Evolutionary conservation across 1,140 invertebrate species (phyloP), one percentile per base, ranked within the genome.

Genomic region (Rhopalosiphum padi): DNA sequence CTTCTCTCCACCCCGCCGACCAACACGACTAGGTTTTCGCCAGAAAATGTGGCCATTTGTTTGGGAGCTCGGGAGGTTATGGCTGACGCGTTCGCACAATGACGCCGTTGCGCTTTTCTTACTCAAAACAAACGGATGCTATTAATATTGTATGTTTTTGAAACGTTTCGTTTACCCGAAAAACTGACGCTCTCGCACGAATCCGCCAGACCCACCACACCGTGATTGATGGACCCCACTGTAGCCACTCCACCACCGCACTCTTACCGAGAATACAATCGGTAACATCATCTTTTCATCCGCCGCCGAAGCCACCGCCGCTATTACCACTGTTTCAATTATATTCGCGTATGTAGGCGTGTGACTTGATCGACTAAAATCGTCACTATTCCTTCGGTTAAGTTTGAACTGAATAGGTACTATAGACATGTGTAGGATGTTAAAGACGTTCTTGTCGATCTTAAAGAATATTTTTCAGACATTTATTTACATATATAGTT

Each of bases 161-260:
- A 93, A 93, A 93, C 91, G 91, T 92, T 92, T 92, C 91, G 91
- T 93, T 93, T 93, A 86, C 68, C 91, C 82, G 91, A 93, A 93
- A 93, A 93, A 93, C 91, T 93, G 91, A 86, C 91, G 91, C n/a
- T 86, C 46, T 35, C 23, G 82, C 43, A 51, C 48, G 82, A 53
- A 92, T 92, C 91, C 77, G 18, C 90, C 55, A 5, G 15, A 68
- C 68, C 90, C 23, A 35, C 86, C 46, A 43, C 18, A 15, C 68
- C n/a, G 91, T 93, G 91, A 93, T 93, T 86, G 91, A 93, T 93
- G 82, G 91, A 55, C 77, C 46, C 43, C 82, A 82, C 90, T 41
- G 68, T 22, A 23, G n/a, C 15, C 25, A 21, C 43, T 30, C 41
- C 83, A 18, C 90, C 2, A 8, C 68, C 43, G 21, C 46, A 46